phyloP scores from a whole-genome alignment of 2,113 vertebrate species.

The Corythornis cristatus region DNA sequence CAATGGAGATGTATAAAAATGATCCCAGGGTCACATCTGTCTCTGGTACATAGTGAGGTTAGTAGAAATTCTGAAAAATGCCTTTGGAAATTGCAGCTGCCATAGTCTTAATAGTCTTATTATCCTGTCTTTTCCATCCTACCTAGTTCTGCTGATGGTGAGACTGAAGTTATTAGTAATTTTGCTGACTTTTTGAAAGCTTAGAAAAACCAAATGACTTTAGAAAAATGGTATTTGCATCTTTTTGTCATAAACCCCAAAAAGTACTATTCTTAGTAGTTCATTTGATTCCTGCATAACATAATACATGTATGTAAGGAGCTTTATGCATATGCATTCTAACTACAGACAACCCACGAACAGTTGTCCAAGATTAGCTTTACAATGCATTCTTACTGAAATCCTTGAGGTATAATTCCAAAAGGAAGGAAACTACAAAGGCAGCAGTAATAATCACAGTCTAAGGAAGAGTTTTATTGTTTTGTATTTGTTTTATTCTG shows the following conservation, averaged over 20 bases:
- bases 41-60: background rate
- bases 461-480: constrained; percentile 25
- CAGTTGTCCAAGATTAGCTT: background rate
- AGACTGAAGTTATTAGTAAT: background rate
- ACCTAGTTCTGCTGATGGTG: background rate
- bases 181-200: background rate
- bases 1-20: background rate
- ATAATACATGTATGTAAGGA: background rate
- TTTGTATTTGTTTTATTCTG: constrained; percentile 19
- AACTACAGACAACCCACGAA: background rate
- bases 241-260: background rate
- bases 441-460: constrained; percentile 25
- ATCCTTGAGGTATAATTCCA: constrained; percentile 17
- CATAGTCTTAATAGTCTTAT: background rate
- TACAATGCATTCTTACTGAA: constrained; percentile 5
- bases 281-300: background rate
- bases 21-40: background rate
- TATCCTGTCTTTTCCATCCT: background rate
- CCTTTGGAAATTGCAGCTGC: background rate
- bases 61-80: background rate
- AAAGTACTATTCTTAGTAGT: background rate
- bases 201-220: background rate
- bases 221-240: background rate
- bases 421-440: constrained; percentile 47
- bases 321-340: background rate